Conservation (phyloP, 2,888 invertebrate species). For the Drosophila helvetica region DNA sequence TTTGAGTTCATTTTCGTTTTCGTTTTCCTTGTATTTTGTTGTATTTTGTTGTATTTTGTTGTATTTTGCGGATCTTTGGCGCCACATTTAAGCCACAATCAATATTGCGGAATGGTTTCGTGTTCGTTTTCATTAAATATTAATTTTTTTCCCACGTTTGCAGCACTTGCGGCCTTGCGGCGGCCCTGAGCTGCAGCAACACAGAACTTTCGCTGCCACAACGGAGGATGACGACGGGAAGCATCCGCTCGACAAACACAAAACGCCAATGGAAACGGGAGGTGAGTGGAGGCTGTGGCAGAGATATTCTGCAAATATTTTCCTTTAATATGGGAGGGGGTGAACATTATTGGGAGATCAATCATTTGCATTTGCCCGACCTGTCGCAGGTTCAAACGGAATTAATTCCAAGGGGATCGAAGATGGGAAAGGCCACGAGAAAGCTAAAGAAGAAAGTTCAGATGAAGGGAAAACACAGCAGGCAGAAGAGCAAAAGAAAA, state of each 20-base stretch:
- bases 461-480: too few relatives aligned
- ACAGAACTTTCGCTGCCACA: slow-evolving; percentile 64
- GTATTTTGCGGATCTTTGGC: slow-evolving; percentile 43
- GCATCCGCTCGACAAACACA: slow-evolving; percentile 53
- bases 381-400: slow-evolving; percentile 9
- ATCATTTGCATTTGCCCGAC: slow-evolving; percentile 12
- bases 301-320: slow-evolving; percentile 58
- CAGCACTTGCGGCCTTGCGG: slow-evolving; percentile 45
- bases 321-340: slow-evolving; percentile 33
- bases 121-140: slow-evolving; percentile 67
- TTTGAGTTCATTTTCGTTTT: not conserved
- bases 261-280: slow-evolving; percentile 48
- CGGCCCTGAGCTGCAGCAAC: slow-evolving; percentile 44
- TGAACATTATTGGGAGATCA: slow-evolving; percentile 15
- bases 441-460: too few relatives aligned
- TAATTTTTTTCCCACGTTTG: slow-evolving; percentile 39
- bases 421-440: not conserved
- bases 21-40: not conserved
- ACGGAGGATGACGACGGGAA: slow-evolving; percentile 51
- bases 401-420: not conserved
- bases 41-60: not conserved
- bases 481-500: too few relatives aligned
- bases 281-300: slow-evolving; percentile 50
- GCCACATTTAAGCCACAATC: slow-evolving; percentile 59
- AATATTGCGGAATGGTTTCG: slow-evolving; percentile 59